Evolutionary conservation across 64 coral and sea anemone genomes (phyloP).

Genomic region (Porites lutea): DNA sequence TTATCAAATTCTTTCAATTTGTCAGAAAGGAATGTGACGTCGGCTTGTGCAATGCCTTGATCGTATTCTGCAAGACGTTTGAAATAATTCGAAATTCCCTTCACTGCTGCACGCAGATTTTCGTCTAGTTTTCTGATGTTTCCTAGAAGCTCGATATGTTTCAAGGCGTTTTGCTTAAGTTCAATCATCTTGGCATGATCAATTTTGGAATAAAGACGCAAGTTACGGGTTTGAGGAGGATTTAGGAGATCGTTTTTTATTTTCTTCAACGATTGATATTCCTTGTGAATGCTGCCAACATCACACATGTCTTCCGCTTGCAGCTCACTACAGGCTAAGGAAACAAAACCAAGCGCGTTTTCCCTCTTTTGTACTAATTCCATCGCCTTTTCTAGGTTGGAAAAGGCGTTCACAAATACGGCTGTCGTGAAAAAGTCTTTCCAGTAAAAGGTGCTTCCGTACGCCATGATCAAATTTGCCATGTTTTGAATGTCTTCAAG

Average conservation of each 20-base stretch:
- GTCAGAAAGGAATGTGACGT: slow-evolving; percentile 39
- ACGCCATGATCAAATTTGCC: slow-evolving; percentile 23
- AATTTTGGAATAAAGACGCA: slow-evolving; percentile 32
- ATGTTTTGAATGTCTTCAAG: slow-evolving; percentile 21
- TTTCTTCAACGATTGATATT: slow-evolving; percentile 9
- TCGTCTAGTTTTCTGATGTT: slow-evolving; percentile 25
- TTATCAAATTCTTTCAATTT: slow-evolving; percentile 52
- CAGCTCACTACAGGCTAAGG: slow-evolving; percentile 36
- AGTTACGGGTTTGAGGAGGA: neutral
- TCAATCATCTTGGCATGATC: slow-evolving; percentile 7
- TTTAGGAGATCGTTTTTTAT: neutral
- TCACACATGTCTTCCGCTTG: slow-evolving; percentile 43
- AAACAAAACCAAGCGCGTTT: neutral
- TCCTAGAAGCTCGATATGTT: neutral
- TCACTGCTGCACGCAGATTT: slow-evolving; percentile 15
- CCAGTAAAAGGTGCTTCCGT: slow-evolving; percentile 34
- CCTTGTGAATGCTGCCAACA: slow-evolving; percentile 39
- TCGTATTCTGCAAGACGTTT: slow-evolving; percentile 58
- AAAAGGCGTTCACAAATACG: neutral
- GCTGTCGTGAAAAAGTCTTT: slow-evolving; percentile 17
- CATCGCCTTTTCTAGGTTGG: neutral
- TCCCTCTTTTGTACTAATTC: slow-evolving; percentile 1
- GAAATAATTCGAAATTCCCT: slow-evolving; percentile 40
- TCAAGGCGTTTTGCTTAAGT: neutral
- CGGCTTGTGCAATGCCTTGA: slow-evolving; percentile 59